Evolutionary conservation across 2,113 vertebrate genomes (phyloP).

Genomic region (Callorhinus ursinus): DNA sequence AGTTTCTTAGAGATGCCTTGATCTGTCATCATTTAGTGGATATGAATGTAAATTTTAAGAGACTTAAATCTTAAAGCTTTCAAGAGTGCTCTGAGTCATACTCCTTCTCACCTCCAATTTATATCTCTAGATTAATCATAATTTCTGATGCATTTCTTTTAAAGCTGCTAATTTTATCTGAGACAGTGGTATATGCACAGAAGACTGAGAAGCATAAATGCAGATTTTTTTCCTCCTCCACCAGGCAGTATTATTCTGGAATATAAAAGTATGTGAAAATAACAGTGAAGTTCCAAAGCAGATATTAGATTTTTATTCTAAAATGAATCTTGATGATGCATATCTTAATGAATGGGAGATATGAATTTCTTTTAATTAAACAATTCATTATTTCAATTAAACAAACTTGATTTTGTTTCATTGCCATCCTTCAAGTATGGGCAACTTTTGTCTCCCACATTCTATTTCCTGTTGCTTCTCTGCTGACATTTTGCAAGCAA

Average conservation of each 20-base stretch:
- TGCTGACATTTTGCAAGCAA: conserved; percentile 63
- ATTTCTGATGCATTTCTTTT: conserved; percentile 69
- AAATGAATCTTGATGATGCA: conserved; percentile 55
- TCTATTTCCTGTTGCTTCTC: conserved; percentile 51
- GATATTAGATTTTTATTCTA: conserved; percentile 72
- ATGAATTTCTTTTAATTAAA: conserved; percentile 71
- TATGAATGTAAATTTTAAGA: conserved; percentile 61
- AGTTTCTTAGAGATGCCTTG: conserved; percentile 64
- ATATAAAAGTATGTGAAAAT: conserved; percentile 58
- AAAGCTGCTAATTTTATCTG: conserved; percentile 67
- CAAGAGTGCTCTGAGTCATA: conserved; percentile 59
- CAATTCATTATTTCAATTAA: conserved; percentile 66
- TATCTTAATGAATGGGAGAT: conserved; percentile 66
- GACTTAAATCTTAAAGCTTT: conserved; percentile 73
- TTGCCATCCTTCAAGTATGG: conserved; percentile 50
- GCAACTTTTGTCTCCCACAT: conserved; percentile 58
- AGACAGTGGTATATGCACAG: conserved; percentile 35
- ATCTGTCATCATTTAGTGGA: conserved; percentile 53
- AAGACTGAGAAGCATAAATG: conserved; percentile 52
- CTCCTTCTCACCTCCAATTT: conserved; percentile 65
- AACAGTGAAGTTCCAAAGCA: conserved; percentile 62
- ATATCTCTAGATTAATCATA: conserved; percentile 66
- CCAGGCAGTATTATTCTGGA: conserved; percentile 44
- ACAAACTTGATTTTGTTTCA: conserved; percentile 62
- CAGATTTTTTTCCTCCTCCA: conserved; percentile 26